A percentile compares a stretch with the other conserved stretches of the same genome.
Conservation (phyloP, 2,797 vertebrate species). For the Peromyscus aztecus region DNA sequence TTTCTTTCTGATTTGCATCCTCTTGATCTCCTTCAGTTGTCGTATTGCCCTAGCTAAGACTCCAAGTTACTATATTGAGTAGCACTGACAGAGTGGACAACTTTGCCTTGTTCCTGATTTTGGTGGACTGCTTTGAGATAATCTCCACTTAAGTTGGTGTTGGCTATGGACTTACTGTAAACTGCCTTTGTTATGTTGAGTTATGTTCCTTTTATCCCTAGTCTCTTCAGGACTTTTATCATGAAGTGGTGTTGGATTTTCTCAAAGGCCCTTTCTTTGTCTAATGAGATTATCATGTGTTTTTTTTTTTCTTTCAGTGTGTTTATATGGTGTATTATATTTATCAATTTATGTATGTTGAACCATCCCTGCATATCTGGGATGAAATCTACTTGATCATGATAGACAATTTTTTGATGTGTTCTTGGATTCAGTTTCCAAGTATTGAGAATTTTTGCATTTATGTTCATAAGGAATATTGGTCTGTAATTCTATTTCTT, state of each 20-base stretch:
- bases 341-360: not conserved
- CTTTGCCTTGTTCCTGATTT: not conserved
- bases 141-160: not conserved
- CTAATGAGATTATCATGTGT: not conserved
- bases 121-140: not conserved
- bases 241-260: not conserved
- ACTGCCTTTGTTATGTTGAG: not conserved
- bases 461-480: not conserved
- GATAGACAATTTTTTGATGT: not conserved
- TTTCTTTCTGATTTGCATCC: not conserved
- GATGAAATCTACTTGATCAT: not conserved
- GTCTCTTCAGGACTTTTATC: not conserved
- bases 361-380: not conserved
- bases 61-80: not conserved
- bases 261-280: not conserved
- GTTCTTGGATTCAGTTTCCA: not conserved
- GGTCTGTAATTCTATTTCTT: not conserved
- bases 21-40: not conserved
- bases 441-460: not conserved
- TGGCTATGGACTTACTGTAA: not conserved
- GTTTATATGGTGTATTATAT: not conserved
- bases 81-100: not conserved
- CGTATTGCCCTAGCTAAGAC: not conserved
- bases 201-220: not conserved
- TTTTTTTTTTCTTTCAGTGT: not conserved